These are phyloP conservation scores for Setophaga petechia DNA, from an alignment of 2,113 vertebrate species.

Conservation along the genomic window DNA sequence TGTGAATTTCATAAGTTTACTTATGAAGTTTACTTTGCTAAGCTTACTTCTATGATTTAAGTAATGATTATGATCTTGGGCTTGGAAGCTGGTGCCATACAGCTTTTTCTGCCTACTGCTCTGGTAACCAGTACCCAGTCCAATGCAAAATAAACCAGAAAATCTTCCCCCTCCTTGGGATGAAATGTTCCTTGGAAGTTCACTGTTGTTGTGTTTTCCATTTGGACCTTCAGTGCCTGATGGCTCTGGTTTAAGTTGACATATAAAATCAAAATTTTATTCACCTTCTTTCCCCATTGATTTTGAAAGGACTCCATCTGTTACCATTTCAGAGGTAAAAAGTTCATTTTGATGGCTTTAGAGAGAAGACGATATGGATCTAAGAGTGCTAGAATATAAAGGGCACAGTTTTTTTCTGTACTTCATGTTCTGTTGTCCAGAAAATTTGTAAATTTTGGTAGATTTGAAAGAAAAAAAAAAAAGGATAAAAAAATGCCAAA, in stretches of 20 bases:
- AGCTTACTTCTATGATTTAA: background rate
- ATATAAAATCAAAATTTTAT: background rate
- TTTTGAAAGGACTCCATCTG: background rate
- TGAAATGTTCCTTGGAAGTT: background rate
- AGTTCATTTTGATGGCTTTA: background rate
- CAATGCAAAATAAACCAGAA: background rate
- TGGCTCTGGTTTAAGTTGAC: background rate
- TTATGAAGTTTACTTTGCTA: background rate
- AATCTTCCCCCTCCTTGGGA: background rate
- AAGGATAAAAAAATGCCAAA: fast-evolving
- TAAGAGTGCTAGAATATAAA: background rate
- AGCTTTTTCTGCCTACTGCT: background rate
- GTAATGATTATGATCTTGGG: background rate
- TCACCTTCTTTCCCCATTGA: background rate
- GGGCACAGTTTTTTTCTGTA: background rate
- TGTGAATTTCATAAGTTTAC: background rate
- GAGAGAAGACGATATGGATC: background rate
- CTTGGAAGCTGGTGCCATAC: background rate
- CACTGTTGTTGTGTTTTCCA: background rate
- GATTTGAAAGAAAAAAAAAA: background rate
- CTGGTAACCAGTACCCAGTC: background rate
- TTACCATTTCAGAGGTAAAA: background rate
- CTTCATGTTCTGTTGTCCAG: background rate
- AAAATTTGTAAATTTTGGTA: background rate
- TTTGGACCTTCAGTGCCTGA: background rate